phyloP scores from a whole-genome alignment of 2,113 vertebrate species.

The Thryonomys swinderianus region DNA sequence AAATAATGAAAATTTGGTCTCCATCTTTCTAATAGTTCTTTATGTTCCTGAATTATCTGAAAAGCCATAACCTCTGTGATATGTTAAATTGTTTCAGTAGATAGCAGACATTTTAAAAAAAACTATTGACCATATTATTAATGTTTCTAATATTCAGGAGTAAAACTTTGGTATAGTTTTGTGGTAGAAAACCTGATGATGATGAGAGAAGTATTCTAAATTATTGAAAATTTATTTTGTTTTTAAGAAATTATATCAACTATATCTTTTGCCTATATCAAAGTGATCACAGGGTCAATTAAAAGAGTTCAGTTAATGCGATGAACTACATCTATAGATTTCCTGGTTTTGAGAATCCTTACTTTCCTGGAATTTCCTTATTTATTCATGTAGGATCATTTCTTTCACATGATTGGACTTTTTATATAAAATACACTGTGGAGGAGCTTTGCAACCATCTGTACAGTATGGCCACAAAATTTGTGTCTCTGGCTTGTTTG shows the following conservation, averaged over 20 bases:
- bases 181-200: neutral
- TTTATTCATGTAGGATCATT: neutral
- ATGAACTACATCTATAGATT: neutral
- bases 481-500: neutral
- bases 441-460: neutral
- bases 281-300: neutral
- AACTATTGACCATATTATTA: neutral
- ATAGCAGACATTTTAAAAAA: neutral
- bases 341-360: conserved; percentile 18
- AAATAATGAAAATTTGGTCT: conserved; percentile 18
- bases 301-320: neutral
- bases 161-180: conserved; percentile 4
- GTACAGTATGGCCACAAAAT: neutral
- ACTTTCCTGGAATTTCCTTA: neutral
- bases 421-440: conserved; percentile 9
- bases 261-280: neutral
- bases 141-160: neutral
- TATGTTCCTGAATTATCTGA: neutral
- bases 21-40: neutral
- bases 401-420: conserved; percentile 34
- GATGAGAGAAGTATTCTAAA: neutral
- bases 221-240: conserved; percentile 40
- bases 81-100: neutral
- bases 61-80: conserved; percentile 8
- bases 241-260: conserved; percentile 29